These are phyloP conservation scores for Venusia cambrica DNA, from an alignment of 2,888 invertebrate genomes.

Conservation along the genomic window DNA sequence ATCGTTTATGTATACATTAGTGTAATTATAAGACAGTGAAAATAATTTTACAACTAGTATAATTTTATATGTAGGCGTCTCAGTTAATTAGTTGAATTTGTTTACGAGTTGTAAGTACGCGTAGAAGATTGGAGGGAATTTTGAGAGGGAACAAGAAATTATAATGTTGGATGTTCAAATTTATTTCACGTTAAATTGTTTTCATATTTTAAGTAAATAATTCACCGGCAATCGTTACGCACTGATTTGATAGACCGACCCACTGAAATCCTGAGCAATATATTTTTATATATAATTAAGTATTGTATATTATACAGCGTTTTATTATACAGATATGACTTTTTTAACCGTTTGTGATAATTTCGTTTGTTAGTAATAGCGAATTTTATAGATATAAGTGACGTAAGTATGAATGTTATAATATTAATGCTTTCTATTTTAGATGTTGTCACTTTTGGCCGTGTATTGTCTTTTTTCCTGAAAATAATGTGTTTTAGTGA, in stretches of 20 bases:
- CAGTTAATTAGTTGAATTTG: constrained; percentile 25
- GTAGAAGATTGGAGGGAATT: constrained; percentile 24
- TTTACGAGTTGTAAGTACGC: constrained; percentile 25
- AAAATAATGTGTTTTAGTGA: constrained; percentile 60
- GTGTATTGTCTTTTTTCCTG: constrained; percentile 60
- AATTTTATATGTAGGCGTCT: constrained; percentile 26
- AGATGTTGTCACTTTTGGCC: constrained; percentile 66
- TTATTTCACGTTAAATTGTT: constrained; percentile 27
- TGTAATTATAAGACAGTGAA: constrained; percentile 49
- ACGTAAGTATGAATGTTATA: constrained; percentile 60
- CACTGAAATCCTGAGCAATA: constrained; percentile 77
- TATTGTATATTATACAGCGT: constrained; percentile 70
- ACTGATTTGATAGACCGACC: constrained; percentile 75
- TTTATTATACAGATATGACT: constrained; percentile 68
- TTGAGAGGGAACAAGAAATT: constrained; percentile 34
- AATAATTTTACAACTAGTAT: constrained; percentile 40
- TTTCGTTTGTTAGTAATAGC: constrained; percentile 60
- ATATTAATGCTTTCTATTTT: constrained; percentile 67
- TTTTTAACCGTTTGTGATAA: constrained; percentile 67
- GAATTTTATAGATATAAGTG: constrained; percentile 52
- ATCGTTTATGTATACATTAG: constrained; percentile 76
- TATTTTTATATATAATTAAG: constrained; percentile 78
- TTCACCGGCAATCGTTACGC: constrained; percentile 51
- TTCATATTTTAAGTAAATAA: constrained; percentile 33
- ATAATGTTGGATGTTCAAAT: constrained; percentile 30